phyloP scores from a whole-genome alignment of 2,113 vertebrate genomes.

The Halcyon senegalensis region DNA sequence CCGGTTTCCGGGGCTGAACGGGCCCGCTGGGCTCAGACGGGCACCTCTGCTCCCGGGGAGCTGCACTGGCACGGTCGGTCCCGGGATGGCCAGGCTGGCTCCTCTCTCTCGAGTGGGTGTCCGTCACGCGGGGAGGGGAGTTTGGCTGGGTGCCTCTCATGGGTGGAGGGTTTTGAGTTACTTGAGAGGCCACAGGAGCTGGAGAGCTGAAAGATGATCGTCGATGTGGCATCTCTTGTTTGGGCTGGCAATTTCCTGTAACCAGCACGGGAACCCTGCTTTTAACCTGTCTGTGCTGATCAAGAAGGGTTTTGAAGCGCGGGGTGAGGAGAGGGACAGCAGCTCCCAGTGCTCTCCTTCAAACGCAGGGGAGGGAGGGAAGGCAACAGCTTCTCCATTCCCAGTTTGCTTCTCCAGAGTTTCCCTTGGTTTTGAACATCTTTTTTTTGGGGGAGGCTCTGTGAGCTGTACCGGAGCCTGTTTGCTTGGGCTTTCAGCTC shows the following conservation, averaged over 20 bases:
- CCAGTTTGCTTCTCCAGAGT: not conserved
- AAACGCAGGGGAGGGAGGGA: not conserved
- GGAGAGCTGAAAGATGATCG: not conserved
- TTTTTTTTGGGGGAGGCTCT: not conserved
- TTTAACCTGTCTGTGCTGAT: not conserved
- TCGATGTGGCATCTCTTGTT: not conserved
- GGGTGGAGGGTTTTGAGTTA: not conserved
- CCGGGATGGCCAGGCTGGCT: not conserved
- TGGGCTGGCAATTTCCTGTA: not conserved
- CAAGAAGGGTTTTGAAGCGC: not conserved
- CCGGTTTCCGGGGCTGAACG: not conserved
- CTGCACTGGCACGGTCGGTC: accelerated
- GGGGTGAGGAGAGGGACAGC: not conserved
- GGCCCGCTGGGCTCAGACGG: not conserved
- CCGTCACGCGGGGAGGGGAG: not conserved
- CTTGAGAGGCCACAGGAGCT: not conserved
- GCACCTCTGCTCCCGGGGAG: not conserved
- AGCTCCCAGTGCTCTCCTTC: not conserved
- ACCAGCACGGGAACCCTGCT: not conserved
- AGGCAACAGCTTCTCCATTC: not conserved
- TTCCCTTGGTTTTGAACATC: not conserved
- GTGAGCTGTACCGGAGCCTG: not conserved
- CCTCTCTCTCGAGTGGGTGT: not conserved
- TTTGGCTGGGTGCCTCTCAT: not conserved
- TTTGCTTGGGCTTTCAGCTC: not conserved